phyloP scores from a whole-genome alignment of 1,140 invertebrate species.

The Leptestheria dahalacensis region DNA sequence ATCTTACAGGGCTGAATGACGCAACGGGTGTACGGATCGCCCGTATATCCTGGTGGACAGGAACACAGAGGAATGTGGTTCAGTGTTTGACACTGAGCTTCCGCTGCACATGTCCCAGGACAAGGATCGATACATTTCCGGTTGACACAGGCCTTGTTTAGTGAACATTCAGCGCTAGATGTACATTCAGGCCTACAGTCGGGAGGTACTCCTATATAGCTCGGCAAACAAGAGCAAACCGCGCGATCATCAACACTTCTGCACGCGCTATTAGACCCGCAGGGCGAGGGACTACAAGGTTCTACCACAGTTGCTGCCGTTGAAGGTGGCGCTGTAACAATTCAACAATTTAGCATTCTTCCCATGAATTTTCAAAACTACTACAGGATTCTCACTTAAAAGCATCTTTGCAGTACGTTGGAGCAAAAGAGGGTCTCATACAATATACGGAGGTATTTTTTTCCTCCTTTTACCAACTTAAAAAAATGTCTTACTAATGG shows the following conservation, averaged over 20 bases:
- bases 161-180: constrained; percentile 51
- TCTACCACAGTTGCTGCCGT: constrained; percentile 61
- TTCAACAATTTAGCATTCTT: no score
- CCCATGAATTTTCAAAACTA: no score
- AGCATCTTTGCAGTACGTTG: no score
- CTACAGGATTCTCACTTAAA: no score
- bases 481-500: constrained; percentile 15
- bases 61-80: constrained; percentile 56
- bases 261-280: constrained; percentile 55
- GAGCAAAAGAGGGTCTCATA: no score
- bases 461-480: no score
- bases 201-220: constrained; percentile 41
- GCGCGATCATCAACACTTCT: constrained; percentile 32
- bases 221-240: constrained; percentile 44
- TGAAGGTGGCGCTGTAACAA: constrained; percentile 49
- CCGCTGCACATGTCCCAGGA: constrained; percentile 43
- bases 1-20: background rate
- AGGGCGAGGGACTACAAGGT: constrained; percentile 53
- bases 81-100: constrained; percentile 52
- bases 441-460: no score
- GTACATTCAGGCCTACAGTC: constrained; percentile 49
- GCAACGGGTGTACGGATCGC: constrained; percentile 37
- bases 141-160: constrained; percentile 57
- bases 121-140: constrained; percentile 62
- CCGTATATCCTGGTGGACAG: constrained; percentile 46